Percentiles rank a stretch among this genome's conserved stretches.
Conservation (phyloP, 1,140 invertebrate species). For the Spodoptera frugiperda region DNA sequence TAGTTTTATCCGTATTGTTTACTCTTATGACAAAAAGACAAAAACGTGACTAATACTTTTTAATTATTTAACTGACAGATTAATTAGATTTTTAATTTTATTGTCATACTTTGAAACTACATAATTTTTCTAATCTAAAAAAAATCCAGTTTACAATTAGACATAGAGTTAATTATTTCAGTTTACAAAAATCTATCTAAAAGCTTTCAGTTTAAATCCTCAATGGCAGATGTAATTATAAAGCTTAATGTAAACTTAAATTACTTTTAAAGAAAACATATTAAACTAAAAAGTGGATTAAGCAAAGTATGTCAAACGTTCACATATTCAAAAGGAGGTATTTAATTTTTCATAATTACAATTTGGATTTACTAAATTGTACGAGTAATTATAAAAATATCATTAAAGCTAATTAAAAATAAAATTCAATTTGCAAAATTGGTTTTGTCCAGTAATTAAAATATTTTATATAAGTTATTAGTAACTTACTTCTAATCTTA, state of each 20-base stretch:
- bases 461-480: conserved; percentile 10
- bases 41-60: too few relatives aligned
- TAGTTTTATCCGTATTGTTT: too few relatives aligned
- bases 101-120: too few relatives aligned
- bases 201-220: not conserved
- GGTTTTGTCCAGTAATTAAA: not conserved
- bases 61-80: too few relatives aligned
- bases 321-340: not conserved
- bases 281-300: not conserved
- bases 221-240: not conserved
- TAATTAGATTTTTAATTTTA: too few relatives aligned
- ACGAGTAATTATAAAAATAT: conserved; percentile 2
- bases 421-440: conserved; percentile 1
- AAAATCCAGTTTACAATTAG: too few relatives aligned
- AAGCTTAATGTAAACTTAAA: not conserved
- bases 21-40: too few relatives aligned
- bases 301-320: not conserved
- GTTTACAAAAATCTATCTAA: not conserved
- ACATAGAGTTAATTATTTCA: not conserved
- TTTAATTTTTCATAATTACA: too few relatives aligned
- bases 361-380: too few relatives aligned
- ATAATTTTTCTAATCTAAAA: too few relatives aligned
- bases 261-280: not conserved
- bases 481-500: not conserved
- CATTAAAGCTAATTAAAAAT: conserved; percentile 12